Conservation (phyloP, 1,140 invertebrate species). For the Pararge aegeria region DNA sequence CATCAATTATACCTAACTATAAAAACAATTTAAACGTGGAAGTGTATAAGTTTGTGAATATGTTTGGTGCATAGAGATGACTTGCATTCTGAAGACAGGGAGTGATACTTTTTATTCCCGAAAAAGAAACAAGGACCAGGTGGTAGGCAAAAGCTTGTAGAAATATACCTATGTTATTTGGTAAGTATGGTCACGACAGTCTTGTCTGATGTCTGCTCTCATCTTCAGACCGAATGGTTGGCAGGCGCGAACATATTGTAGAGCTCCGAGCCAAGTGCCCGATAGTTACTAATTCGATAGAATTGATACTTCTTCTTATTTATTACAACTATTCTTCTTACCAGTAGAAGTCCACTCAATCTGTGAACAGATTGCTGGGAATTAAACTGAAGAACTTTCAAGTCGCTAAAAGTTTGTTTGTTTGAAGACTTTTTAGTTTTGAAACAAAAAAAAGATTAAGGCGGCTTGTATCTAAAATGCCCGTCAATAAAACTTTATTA, state of each 20-base stretch:
- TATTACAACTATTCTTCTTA: constrained; percentile 32
- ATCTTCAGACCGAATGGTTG: constrained; percentile 16
- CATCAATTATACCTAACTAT: too few relatives aligned
- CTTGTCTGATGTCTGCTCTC: not conserved
- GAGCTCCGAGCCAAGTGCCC: constrained; percentile 22
- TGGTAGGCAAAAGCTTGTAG: too few relatives aligned
- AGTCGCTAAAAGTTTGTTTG: constrained; percentile 1
- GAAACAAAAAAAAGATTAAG: not conserved
- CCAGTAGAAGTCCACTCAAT: constrained; percentile 21
- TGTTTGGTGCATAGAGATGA: too few relatives aligned
- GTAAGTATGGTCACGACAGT: not conserved
- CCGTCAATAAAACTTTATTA: too few relatives aligned
- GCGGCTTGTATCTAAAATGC: too few relatives aligned
- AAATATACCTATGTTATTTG: too few relatives aligned
- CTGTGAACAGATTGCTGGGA: constrained; percentile 18
- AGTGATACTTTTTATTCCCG: too few relatives aligned
- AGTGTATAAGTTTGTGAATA: too few relatives aligned
- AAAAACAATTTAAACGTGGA: too few relatives aligned
- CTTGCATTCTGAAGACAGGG: too few relatives aligned
- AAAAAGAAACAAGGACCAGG: too few relatives aligned
- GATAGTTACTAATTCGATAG: constrained; percentile 34
- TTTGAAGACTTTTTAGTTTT: not conserved
- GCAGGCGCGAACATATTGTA: constrained; percentile 32
- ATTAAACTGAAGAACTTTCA: constrained; percentile 23
- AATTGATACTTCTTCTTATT: constrained; percentile 36